These are phyloP conservation scores for Ornithorhynchus anatinus DNA, from an alignment of 2,113 vertebrate species.

Conservation along the genomic window DNA sequence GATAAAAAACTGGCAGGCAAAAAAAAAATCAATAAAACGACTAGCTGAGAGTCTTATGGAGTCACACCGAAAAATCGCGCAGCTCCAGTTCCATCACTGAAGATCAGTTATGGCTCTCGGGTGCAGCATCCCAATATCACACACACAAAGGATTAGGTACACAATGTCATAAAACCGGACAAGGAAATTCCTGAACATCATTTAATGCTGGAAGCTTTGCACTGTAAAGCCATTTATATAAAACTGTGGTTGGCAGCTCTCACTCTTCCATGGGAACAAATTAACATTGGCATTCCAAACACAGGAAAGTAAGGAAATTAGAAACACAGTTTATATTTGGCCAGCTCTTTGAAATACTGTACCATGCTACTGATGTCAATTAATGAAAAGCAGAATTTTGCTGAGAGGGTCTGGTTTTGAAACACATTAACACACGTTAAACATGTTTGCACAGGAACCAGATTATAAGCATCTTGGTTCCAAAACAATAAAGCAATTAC, in stretches of 20 bases:
- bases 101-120: neutral
- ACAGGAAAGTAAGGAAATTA: conserved; percentile 85
- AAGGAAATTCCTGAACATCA: conserved; percentile 60
- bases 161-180: conserved; percentile 66
- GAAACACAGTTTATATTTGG: conserved; percentile 81
- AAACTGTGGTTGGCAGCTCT: conserved; percentile 75
- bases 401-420: conserved; percentile 76
- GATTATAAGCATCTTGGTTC: conserved; percentile 77
- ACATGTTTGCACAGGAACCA: conserved; percentile 83
- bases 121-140: conserved; percentile 25
- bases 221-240: conserved; percentile 71
- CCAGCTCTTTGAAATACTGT: conserved; percentile 84
- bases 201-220: conserved; percentile 66
- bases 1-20: neutral
- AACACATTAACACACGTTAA: conserved; percentile 84
- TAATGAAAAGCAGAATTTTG: conserved; percentile 82
- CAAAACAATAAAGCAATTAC: conserved; percentile 82
- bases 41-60: conserved; percentile 21
- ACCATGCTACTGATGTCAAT: conserved; percentile 84
- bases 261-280: conserved; percentile 80
- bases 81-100: neutral
- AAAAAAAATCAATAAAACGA: neutral
- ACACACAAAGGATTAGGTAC: conserved; percentile 62
- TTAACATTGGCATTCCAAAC: conserved; percentile 84
- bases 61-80: no score